Evolutionary conservation across 1,140 invertebrate species (phyloP), one percentile per base, ranked within the genome.

Genomic region (Drosophila equinoxialis): DNA sequence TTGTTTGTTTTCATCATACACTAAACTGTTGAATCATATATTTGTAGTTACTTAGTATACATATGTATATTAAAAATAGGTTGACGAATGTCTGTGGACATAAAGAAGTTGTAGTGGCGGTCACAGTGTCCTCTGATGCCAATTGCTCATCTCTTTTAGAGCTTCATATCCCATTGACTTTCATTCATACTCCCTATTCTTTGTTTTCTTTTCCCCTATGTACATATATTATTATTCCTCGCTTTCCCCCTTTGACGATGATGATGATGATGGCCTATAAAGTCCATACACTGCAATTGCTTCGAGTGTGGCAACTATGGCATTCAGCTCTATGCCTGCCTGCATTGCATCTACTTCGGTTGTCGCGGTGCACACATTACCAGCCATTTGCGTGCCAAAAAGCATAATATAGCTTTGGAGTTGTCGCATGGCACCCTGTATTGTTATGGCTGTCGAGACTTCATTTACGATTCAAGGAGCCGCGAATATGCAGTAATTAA

Each of bases 271-370:
- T 37, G 35, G 33, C 30, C 26, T 5, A 37, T 14, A 59, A 37
- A 86, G 83, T 76, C 83, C 42, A 77, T 89, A 45, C 84, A 87
- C 64, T 92, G 91, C 81, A 82, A 82, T 58, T 92, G 91, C 71
- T 92, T 92, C 23, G 95, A 94, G 60, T 98, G 97, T 93, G 94
- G 95, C 77, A 94, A 94, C 57, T 93, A 95, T 75, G 95, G 95
- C 48, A 95, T 95, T 42, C 94, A 96, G 55, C 93, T 98, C 66
- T 97, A 98, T 93, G 96, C 97, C 30, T 99, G 98, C 92, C 93
- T 98, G 26, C 96, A 97, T 74, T 99, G 98, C 93, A 96, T 98
- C 75, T 98, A 95, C 92, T 97, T 98, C 93, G 97, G 96, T 20
- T 99, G 98, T 91, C 96, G 97, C 77, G 94, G 93, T 58, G 94